Percentiles rank a stretch among this genome's conserved stretches.
Conservation (phyloP, 2,888 invertebrate species). For the Lasioglossum malachurum region DNA sequence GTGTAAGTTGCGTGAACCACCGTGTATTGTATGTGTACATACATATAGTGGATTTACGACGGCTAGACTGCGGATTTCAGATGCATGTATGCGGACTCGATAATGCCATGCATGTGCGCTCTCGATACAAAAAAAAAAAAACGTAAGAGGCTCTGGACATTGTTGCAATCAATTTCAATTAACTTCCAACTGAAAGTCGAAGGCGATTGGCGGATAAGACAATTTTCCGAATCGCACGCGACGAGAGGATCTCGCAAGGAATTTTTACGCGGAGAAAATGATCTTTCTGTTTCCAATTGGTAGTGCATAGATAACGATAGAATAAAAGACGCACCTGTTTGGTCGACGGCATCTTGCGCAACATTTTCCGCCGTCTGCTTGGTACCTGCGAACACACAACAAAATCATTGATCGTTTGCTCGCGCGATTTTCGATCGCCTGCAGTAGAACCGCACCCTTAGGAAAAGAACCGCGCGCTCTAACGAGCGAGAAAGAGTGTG, state of each 20-base stretch:
- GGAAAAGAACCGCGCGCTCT: conserved; percentile 1
- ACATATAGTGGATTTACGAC: background rate
- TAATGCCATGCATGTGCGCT: background rate
- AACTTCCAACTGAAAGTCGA: background rate
- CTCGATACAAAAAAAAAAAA: background rate
- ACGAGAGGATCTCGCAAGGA: background rate
- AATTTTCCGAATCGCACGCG: background rate
- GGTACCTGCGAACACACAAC: conserved; percentile 52
- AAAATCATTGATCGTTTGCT: conserved; percentile 31
- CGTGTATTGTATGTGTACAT: no score
- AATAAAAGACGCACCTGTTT: conserved; percentile 67
- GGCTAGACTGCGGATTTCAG: background rate
- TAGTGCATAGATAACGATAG: background rate
- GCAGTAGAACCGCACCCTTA: background rate
- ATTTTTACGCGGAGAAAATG: background rate
- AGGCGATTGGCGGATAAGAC: background rate
- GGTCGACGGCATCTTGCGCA: conserved; percentile 76
- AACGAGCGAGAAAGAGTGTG: background rate
- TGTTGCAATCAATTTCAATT: background rate
- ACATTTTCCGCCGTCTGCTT: conserved; percentile 70
- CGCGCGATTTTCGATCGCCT: background rate
- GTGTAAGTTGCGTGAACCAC: no score
- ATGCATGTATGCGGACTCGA: background rate
- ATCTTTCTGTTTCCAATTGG: background rate
- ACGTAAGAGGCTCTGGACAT: background rate